Evolutionary conservation across 2,113 vertebrate species (phyloP).

Genomic region (Brevimyrus niger): DNA sequence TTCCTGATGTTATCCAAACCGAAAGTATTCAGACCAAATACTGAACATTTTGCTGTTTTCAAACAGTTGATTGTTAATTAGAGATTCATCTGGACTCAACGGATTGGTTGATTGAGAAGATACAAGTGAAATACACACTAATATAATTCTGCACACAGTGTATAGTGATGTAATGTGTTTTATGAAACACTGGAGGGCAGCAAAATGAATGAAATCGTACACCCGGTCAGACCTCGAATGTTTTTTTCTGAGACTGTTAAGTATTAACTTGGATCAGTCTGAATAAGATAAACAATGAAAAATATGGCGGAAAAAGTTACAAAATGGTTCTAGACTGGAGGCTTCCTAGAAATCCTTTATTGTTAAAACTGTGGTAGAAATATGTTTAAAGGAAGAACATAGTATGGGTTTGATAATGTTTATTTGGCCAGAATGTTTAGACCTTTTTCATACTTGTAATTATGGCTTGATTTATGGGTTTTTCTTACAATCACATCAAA

Average conservation of each 20-base stretch:
- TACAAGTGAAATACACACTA: too few species aligned
- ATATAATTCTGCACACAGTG: too few species aligned
- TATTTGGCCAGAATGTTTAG: constrained; percentile 6
- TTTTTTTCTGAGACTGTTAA: background rate
- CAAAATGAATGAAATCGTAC: background rate
- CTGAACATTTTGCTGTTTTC: too few species aligned
- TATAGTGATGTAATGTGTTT: background rate
- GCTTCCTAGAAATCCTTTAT: background rate
- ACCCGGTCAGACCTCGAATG: background rate
- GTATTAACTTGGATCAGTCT: background rate
- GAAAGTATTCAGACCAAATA: too few species aligned
- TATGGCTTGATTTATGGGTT: constrained; percentile 8
- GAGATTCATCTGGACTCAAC: too few species aligned
- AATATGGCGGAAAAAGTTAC: background rate
- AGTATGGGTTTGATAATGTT: background rate
- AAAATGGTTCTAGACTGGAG: background rate
- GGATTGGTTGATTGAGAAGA: too few species aligned
- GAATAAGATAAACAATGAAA: background rate
- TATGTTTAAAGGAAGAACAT: constrained; percentile 1
- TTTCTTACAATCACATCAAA: constrained; percentile 17
- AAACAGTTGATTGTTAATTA: too few species aligned
- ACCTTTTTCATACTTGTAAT: constrained; percentile 8
- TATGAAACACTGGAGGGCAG: constrained; percentile 12
- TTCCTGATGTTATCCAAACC: too few species aligned
- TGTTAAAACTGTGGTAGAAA: background rate